Conservation (phyloP, 1,140 invertebrate species). For the Vanessa tameamea region DNA sequence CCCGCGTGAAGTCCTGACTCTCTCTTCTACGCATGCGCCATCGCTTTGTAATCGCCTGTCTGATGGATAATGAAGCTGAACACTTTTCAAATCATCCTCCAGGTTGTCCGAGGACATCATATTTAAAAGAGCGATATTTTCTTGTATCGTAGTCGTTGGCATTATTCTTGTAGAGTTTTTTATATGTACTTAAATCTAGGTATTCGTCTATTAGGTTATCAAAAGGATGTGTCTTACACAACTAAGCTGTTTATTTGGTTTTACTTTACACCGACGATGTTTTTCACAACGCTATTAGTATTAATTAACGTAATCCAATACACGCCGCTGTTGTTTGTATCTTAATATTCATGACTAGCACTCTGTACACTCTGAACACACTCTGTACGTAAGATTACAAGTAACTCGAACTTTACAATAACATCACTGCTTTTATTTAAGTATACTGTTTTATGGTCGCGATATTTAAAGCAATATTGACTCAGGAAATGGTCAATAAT, state of each 20-base stretch:
- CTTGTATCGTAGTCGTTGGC: constrained; percentile 69
- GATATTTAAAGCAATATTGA: constrained; percentile 42
- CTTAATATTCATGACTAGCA: constrained; percentile 31
- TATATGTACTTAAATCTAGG: constrained; percentile 8
- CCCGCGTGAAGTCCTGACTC: constrained; percentile 94
- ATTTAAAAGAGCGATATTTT: constrained; percentile 73
- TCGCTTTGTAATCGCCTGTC: constrained; percentile 87
- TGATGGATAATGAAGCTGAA: constrained; percentile 92
- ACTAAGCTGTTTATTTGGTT: constrained; percentile 13
- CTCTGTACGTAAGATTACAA: constrained; percentile 1
- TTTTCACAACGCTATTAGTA: constrained; percentile 38
- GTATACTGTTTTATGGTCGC: constrained; percentile 37
- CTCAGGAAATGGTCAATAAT: constrained; percentile 74
- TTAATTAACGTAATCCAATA: constrained; percentile 53
- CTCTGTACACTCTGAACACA: constrained; percentile 16
- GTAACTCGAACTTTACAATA: constrained; percentile 3
- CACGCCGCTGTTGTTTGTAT: constrained; percentile 22
- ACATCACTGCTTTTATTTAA: constrained; percentile 47
- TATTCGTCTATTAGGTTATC: background rate
- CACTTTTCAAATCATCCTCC: constrained; percentile 96
- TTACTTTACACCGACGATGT: constrained; percentile 1
- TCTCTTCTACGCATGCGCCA: constrained; percentile 85
- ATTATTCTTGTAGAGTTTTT: constrained; percentile 48
- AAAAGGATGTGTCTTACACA: constrained; percentile 2
- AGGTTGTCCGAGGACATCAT: constrained; percentile 92